Base-by-base conservation (phyloP, 2,797 vertebrate species). In the Gephyroberyx darwinii region DNA sequence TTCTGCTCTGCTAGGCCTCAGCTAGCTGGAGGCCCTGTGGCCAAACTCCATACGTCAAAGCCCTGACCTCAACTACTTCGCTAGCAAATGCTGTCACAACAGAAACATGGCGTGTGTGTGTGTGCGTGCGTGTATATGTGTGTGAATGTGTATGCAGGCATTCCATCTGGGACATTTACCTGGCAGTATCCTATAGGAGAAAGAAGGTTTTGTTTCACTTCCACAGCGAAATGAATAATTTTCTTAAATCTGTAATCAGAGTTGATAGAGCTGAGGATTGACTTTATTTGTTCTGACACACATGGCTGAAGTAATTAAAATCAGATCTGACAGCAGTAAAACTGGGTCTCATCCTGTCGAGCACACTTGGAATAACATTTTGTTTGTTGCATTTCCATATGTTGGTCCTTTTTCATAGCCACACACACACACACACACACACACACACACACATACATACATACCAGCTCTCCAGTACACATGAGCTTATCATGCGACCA, bases 401-500 rank as follows among this genome's bases (percentile, higher is more conserved):
- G 56, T 69, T 69, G n/a, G 45, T n/a, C 61, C 35, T 41, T 41
- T 63, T 77, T 22, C 56, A 53, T n/a, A 10, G 22, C 30, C 61
- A 37, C 41, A 65, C 39, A 59, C 6, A 55, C 8, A 70, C 33
- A 51, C 52, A 48, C 53, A 48, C 50, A 56, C 14, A 64, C 31
- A 71, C 20, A 68, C 53, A 65, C 9, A 17, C 59, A 47, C 59
- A 77, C 74, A n/a, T n/a, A n/a, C n/a, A n/a, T n/a, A 58, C 61
- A 31, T 50, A 37, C 66, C 71, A 66, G 22, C 61, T 74, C 59
- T 66, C 10, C 53, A 12, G 72, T 51, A 61, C 78, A 85, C 87
- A 86, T 84, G 77, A 80, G 81, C 67, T 55, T 33, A 59, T 88
- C 85, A 87, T 89, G 86, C 69, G 73, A 85, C 80, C 78, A 30